Evolutionary conservation across 1,140 invertebrate genomes (phyloP).

Genomic region (Psix sp.): DNA sequence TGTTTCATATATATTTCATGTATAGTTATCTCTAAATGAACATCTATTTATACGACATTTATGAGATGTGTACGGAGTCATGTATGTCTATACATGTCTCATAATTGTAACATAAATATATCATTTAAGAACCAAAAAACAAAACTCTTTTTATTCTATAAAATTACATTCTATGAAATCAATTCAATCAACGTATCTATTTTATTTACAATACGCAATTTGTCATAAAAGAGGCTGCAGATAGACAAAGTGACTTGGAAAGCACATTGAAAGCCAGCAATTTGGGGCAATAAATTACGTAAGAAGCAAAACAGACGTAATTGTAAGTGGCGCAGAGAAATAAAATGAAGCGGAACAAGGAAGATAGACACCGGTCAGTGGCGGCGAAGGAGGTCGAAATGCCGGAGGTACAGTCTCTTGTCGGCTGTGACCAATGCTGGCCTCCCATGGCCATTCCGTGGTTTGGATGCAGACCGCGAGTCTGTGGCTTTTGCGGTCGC

Average conservation of each 20-base stretch:
- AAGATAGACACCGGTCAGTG: constrained; percentile 55
- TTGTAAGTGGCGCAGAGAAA: constrained; percentile 45
- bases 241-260: too few species aligned
- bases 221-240: background rate
- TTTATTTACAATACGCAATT: too few species aligned
- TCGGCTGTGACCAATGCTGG: constrained; percentile 64
- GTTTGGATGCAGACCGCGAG: constrained; percentile 65
- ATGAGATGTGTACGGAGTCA: too few species aligned
- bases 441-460: constrained; percentile 65
- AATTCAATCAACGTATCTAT: too few species aligned
- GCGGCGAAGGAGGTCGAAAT: constrained; percentile 53
- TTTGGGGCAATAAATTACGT: constrained; percentile 43
- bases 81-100: too few species aligned
- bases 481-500: constrained; percentile 66
- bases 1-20: too few species aligned
- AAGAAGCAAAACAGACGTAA: constrained; percentile 39
- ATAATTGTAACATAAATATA: too few species aligned
- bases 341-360: constrained; percentile 55
- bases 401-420: constrained; percentile 56
- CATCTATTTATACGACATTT: too few species aligned
- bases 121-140: too few species aligned
- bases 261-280: constrained; percentile 25
- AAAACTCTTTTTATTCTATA: too few species aligned
- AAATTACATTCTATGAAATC: too few species aligned
- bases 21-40: too few species aligned